Conservation (phyloP, 2,113 vertebrate species). For the Scatophagus argus region DNA sequence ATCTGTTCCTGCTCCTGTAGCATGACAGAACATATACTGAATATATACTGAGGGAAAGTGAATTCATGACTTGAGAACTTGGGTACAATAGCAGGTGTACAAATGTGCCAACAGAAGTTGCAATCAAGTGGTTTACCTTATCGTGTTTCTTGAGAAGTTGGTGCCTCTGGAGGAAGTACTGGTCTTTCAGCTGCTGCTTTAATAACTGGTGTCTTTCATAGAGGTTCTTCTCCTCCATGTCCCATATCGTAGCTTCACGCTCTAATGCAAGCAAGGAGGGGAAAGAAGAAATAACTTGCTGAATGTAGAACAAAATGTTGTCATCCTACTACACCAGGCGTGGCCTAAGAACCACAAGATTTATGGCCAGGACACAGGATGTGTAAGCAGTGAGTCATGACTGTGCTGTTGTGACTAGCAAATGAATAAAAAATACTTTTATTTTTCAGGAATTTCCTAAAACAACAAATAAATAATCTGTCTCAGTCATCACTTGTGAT, state of each 20-base stretch:
- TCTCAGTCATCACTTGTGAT: too few species aligned
- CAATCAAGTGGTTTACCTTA: constrained; percentile 85
- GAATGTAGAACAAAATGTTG: neutral
- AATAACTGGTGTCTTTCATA: constrained; percentile 93
- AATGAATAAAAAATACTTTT: too few species aligned
- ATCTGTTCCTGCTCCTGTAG: constrained; percentile 95
- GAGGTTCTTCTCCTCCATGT: constrained; percentile 92
- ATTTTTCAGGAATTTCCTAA: too few species aligned
- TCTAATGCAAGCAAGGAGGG: constrained; percentile 75
- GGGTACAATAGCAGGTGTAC: too few species aligned
- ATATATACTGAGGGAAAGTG: neutral
- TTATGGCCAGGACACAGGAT: too few species aligned
- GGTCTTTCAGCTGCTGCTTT: constrained; percentile 98
- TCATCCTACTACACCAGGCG: neutral
- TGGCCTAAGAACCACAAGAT: neutral
- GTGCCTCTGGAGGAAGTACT: constrained; percentile 97
- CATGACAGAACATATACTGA: neutral
- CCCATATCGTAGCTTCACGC: constrained; percentile 90
- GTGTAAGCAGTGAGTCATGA: too few species aligned
- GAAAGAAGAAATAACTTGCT: neutral
- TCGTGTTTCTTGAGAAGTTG: constrained; percentile 95
- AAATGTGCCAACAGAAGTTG: too few species aligned
- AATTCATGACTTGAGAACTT: neutral
- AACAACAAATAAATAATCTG: too few species aligned
- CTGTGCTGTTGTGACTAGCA: too few species aligned